Base-by-base conservation (phyloP, 2,797 vertebrate species). In the Propithecus perrieri region DNA sequence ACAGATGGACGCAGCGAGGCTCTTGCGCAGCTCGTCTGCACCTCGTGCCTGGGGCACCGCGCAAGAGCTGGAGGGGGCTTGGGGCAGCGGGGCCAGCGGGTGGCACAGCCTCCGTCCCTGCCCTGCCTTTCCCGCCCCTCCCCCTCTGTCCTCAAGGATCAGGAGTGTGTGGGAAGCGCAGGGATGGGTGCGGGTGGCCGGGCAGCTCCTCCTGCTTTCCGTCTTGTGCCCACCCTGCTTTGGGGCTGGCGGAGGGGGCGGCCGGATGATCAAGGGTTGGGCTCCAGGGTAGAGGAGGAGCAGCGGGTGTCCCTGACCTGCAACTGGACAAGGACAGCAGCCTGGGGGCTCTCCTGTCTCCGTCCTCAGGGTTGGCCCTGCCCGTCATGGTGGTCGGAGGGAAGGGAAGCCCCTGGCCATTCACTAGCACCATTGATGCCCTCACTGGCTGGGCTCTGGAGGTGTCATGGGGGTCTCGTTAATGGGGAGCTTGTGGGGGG, bases 161-260 rank as follows among this genome's bases (percentile, higher is more conserved):
- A 4, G 22, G 48, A 33, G 13, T 3, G 2, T 14, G 0, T 15
- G 46, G 30, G 48, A 57, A 26, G 53, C 5, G 4, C 12, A 20
- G 7, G 33, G n/a, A 22, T 14, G 2, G 9, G 43, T 15, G 3
- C 18, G 7, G 35, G 2, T 65, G 33, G n/a, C 38, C 6, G n/a
- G 7, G n/a, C 83, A 11, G 9, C 11, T 26, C 15, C 22, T 20
- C 13, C 4, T 38, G 55, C 59, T 55, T 24, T 17, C 41, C 11
- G 0, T 13, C 11, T 1, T 4, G 0, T 5, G 3, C 63, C 9
- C 50, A 1, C 14, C 14, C 7, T 43, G 26, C 50, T 38, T 13
- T 35, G n/a, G 57, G 20, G 30, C 46, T 33, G 48, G 5, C 15
- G 2, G 22, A 18, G 28, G 20, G 30, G 11, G 87, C 1, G 15